Conservation (phyloP, 2,113 vertebrate species). For the Barbus barbus region DNA sequence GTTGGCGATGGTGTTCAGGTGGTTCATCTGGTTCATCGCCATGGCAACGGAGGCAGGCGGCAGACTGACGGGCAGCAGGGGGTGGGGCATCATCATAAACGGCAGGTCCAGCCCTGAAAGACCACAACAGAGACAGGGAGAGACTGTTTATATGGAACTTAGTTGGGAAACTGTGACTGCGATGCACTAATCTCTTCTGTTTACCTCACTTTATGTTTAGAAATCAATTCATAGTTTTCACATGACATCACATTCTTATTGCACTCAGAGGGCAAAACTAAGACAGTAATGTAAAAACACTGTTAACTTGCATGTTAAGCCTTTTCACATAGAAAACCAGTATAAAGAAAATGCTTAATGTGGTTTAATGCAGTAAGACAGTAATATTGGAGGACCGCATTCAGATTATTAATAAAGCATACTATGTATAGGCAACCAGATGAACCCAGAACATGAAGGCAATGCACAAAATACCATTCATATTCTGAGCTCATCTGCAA, state of each 20-base stretch:
- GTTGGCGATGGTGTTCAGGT: slow-evolving; percentile 89
- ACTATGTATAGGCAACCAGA: background rate
- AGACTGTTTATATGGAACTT: background rate
- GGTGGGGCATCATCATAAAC: slow-evolving; percentile 95
- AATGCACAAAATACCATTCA: background rate
- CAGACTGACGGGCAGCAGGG: slow-evolving; percentile 89
- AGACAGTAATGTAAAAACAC: too few relatives aligned
- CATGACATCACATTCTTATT: background rate
- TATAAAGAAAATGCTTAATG: background rate
- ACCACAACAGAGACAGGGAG: slow-evolving; percentile 3
- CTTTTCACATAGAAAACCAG: background rate
- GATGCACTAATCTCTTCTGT: background rate
- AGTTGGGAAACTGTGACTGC: background rate
- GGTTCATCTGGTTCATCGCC: slow-evolving; percentile 96
- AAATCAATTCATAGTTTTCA: background rate
- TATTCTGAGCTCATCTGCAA: background rate
- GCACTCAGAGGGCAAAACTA: background rate
- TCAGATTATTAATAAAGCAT: background rate
- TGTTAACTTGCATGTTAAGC: background rate
- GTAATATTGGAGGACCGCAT: too few relatives aligned
- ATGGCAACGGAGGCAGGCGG: slow-evolving; percentile 90
- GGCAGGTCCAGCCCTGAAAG: slow-evolving; percentile 84
- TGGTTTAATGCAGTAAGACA: background rate
- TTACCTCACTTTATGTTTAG: background rate
- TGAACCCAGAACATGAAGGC: background rate